These are phyloP conservation scores for Calidris pugnax DNA, from an alignment of 2,113 vertebrate genomes.

Conservation along the genomic window DNA sequence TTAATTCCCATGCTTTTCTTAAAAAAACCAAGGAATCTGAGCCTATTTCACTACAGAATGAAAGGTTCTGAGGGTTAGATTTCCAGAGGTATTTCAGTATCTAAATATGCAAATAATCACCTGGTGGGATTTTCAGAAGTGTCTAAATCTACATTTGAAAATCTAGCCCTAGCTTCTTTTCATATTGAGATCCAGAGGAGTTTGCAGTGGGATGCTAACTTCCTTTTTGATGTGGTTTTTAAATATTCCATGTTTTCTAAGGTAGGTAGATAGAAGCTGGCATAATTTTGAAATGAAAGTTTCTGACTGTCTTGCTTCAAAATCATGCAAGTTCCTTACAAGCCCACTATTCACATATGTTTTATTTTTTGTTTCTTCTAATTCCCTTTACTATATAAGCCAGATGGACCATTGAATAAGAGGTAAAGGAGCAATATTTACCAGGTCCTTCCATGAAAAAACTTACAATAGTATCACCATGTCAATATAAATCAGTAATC, in stretches of 20 bases:
- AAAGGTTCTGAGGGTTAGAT: neutral
- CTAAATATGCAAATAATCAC: neutral
- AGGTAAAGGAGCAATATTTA: neutral
- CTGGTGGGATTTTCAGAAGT: neutral
- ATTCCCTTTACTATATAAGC: neutral
- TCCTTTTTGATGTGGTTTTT: neutral
- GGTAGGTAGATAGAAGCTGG: neutral
- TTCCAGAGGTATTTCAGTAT: neutral
- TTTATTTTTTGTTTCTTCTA: constrained; percentile 1
- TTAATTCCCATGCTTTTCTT: neutral
- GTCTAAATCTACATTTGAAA: neutral
- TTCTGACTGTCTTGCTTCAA: neutral
- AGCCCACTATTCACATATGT: neutral
- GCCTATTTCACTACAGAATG: neutral
- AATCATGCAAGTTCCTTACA: neutral
- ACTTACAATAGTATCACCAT: neutral
- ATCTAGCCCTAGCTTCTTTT: neutral
- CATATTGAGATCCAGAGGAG: neutral
- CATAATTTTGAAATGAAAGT: neutral
- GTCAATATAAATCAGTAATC: neutral
- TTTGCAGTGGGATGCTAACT: neutral
- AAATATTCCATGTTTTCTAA: neutral
- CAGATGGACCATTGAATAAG: neutral
- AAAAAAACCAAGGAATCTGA: rapidly evolving
- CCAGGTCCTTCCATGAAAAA: neutral